phyloP scores from a whole-genome alignment of 2,888 invertebrate species.

The Diarsia dahlii region DNA sequence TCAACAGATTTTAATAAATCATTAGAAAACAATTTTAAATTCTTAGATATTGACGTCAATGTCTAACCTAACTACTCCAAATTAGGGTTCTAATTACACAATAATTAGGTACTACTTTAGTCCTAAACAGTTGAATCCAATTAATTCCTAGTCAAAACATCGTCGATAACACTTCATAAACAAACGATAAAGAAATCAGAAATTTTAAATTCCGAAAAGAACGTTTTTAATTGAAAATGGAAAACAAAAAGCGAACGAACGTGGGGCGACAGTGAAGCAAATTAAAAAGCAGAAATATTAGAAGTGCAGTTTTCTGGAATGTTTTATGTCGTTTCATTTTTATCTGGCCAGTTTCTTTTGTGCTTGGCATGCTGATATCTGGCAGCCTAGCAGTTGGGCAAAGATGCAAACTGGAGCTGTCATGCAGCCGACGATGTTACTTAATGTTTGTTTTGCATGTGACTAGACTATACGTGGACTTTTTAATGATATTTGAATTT shows the following conservation, averaged over 20 bases:
- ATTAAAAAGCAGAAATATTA: constrained; percentile 78
- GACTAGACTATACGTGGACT: not conserved
- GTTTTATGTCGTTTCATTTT: constrained; percentile 73
- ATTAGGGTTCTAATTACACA: constrained; percentile 33
- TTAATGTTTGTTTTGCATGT: constrained; percentile 32
- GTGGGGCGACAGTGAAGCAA: constrained; percentile 67
- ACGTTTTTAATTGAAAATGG: constrained; percentile 70
- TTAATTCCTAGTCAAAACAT: constrained; percentile 22
- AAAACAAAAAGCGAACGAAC: constrained; percentile 67
- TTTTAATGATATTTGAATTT: constrained; percentile 12
- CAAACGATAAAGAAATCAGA: constrained; percentile 8
- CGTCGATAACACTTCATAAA: constrained; percentile 19
- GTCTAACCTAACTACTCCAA: not conserved
- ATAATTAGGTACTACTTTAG: constrained; percentile 20
- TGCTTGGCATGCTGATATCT: constrained; percentile 75
- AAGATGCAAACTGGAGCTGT: constrained; percentile 65
- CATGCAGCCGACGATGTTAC: constrained; percentile 24
- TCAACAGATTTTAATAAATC: constrained; percentile 1
- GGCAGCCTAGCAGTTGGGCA: constrained; percentile 66
- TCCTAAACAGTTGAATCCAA: not conserved
- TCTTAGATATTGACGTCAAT: constrained; percentile 7
- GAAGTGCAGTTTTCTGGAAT: constrained; percentile 65
- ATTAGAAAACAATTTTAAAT: not conserved
- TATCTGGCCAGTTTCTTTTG: constrained; percentile 73
- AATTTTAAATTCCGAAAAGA: constrained; percentile 47